Evolutionary conservation across 1,140 invertebrate genomes (phyloP), one percentile per base, ranked within the genome.

Genomic region (Drosophila pectinifera): DNA sequence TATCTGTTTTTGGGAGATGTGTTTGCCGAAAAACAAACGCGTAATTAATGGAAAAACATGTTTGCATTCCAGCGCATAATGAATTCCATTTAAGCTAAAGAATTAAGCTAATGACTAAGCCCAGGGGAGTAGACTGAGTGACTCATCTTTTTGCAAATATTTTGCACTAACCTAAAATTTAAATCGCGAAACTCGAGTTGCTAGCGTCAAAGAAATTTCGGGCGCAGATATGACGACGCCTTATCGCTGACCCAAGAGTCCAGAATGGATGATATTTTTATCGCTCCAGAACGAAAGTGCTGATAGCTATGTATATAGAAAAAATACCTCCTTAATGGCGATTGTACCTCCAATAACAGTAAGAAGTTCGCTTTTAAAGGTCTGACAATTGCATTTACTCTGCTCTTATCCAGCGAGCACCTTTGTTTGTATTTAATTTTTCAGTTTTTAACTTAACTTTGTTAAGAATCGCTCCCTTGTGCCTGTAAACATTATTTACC

Each of bases 401-500:
- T 34, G 64, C 56, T 38, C 28, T 48, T 24, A 42, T 46, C 18
- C 31, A 62, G 18, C 28, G 11, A 11, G 18, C 67, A 28, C 20
- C 22, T 70, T 49, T 73, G 22, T 73, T 48, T 57, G n/a, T 34
- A 43, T 55, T 73, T 43, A 3, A n/a, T 73, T 43, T 51, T 6
- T 38, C 5, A 14, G 2, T 53, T 43, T 42, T 11, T 28, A 61
- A 26, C 43, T 26, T 51, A 10, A 49, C n/a, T 34, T 34, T 5
- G 13, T 34, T 13, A 65, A 41, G 7, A 42, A 34, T 41, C 22
- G 34, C n/a, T 34, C 41, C 24, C n/a, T 38, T 54, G 57, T 78
- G 63, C 53, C 65, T 82, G 73, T 83, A 62, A 69, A 77, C 73
- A 83, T 65, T 84, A 68, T 84, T 83, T 79, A 80, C 72, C 39